Conservation (phyloP, 53 echinoderm and acorn worm species). For the Pentamera pediparva region DNA sequence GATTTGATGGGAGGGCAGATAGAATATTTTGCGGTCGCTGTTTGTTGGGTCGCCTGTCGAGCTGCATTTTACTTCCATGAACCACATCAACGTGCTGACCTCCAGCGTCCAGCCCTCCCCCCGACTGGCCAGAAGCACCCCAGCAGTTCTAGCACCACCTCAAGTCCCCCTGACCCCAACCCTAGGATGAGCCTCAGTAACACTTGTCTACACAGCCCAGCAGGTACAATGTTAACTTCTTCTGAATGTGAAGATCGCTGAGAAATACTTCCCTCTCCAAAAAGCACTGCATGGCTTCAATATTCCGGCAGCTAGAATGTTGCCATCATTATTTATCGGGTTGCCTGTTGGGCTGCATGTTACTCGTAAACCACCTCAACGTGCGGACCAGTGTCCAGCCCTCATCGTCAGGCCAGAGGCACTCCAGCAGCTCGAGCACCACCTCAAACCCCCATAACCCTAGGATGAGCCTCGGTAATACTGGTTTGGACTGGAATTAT, state of each 20-base stretch:
- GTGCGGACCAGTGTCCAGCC: slow-evolving; percentile 40
- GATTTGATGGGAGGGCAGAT: no score
- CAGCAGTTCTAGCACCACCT: slow-evolving; percentile 89
- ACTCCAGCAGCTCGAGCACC: slow-evolving; percentile 86
- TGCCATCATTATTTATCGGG: no score
- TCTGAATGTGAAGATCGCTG: no score
- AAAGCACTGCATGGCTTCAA: no score
- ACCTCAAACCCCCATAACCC: slow-evolving; percentile 92
- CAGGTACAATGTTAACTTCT: slow-evolving; percentile 54
- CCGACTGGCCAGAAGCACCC: slow-evolving; percentile 67
- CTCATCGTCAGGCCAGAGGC: slow-evolving; percentile 60
- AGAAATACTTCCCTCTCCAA: no score
- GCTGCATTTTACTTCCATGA: no score
- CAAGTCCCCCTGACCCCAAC: slow-evolving; percentile 88
- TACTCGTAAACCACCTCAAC: no score
- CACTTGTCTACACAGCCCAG: slow-evolving; percentile 64
- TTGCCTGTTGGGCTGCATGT: no score
- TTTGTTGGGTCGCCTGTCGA: no score
- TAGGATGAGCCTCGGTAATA: slow-evolving; percentile 55
- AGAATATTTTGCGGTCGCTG: no score
- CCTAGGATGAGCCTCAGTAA: slow-evolving; percentile 63
- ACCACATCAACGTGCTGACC: slow-evolving; percentile 61
- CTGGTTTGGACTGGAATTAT: slow-evolving; percentile 63
- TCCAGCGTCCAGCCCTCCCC: slow-evolving; percentile 33
- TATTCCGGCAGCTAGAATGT: no score